Evolutionary conservation across 1,140 invertebrate genomes (phyloP), one percentile per base, ranked within the genome.

Genomic region (Pemphigus obesinymphae): DNA sequence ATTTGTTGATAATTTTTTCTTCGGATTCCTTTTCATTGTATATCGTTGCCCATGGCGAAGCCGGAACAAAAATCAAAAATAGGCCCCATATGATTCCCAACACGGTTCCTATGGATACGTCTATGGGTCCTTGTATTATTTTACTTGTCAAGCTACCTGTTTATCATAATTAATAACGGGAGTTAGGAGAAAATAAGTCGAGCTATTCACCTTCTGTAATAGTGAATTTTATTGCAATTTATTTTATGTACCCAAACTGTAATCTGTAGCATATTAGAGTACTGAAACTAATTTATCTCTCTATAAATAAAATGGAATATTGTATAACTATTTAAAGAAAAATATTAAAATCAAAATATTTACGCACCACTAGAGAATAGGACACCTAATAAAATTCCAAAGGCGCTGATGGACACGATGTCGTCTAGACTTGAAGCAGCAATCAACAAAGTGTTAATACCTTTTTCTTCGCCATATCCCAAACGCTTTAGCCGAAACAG

Each of bases 401-500:
- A 95, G 8, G 90, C 89, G 83, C 92, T 92, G 83, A 95, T 94
- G 68, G 92, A 92, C 17, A 93, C 86, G 31, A 95, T 91, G 87
- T 95, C 93, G 87, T 95, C 94, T 43, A 95, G 87, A 85, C 91
- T 92, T 13, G 92, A 90, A 72, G 93, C 92, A 26, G 93, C 94
- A 82, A 95, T 93, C 3, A 94, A 90, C 43, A 94, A 86, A 0
- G 93, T 94, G 53, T 93, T 92, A 48, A 95, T 91, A 13, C 93
- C 93, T 87, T 93, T 93, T 68, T 90, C 88, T 6, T 91, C 87
- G 2, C 94, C 94, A 84, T 91, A 90, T 2, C 91, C 90, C 84
- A 89, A 86, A 83, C 92, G 89, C 84, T 91, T 89, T 7, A 95
- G 85, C 61, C 88, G 86, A 0, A 95, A 87, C 84, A 95, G 89